Evolutionary conservation across 2,888 invertebrate genomes (phyloP).

Genomic region (Oscheius sp.): DNA sequence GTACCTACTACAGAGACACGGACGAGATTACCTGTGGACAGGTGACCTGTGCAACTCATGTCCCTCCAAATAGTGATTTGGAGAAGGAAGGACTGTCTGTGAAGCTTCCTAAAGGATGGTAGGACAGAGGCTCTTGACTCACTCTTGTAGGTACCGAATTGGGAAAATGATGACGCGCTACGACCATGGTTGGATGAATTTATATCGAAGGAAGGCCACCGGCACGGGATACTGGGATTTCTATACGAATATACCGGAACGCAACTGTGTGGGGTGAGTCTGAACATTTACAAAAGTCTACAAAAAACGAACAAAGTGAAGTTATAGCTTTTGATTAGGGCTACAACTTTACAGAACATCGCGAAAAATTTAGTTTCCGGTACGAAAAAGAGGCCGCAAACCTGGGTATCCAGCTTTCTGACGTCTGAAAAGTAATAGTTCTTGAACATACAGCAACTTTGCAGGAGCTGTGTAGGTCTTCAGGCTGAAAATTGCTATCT

Average conservation of each 20-base stretch:
- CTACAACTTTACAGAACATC: no score
- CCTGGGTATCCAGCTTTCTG: no score
- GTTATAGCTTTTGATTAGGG: no score
- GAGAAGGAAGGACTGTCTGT: conserved; percentile 68
- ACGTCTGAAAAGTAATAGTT: no score
- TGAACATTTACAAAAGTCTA: background rate
- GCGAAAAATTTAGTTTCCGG: no score
- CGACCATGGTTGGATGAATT: conserved; percentile 70
- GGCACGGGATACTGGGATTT: conserved; percentile 73
- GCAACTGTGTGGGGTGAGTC: conserved; percentile 71
- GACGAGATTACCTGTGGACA: conserved; percentile 72
- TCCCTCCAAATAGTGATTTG: conserved; percentile 61
- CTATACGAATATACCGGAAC: conserved; percentile 72
- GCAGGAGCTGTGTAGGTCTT: no score
- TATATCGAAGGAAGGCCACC: conserved; percentile 67
- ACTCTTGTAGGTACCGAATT: conserved; percentile 63
- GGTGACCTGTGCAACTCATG: conserved; percentile 67
- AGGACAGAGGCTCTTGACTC: background rate
- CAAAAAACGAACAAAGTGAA: background rate
- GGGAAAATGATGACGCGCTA: conserved; percentile 69
- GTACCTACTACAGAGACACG: conserved; percentile 71
- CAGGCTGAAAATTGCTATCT: no score
- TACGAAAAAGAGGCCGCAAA: no score
- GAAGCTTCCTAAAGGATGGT: conserved; percentile 70
- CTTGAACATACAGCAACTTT: no score